phyloP scores from a whole-genome alignment of 2,797 vertebrate genomes.

The Sebastes kiyomatsui region DNA sequence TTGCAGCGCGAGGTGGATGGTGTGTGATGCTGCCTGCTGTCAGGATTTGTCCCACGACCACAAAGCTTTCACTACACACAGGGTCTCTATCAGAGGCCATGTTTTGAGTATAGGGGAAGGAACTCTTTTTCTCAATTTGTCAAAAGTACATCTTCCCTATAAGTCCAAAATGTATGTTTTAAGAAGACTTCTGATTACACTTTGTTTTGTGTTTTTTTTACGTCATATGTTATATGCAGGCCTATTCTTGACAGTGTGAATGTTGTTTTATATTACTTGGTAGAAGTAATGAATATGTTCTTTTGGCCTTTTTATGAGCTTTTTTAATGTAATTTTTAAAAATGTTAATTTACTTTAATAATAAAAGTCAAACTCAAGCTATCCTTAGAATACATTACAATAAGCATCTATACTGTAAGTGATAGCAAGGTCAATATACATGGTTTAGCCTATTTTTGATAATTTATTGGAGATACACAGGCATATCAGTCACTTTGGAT shows the following conservation, averaged over 20 bases:
- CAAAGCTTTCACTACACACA: background rate
- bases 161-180: background rate
- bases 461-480: background rate
- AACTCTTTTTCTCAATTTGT: background rate
- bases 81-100: background rate
- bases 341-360: background rate
- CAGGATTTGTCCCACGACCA: background rate
- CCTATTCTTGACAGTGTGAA: background rate
- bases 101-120: background rate
- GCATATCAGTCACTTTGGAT: background rate
- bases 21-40: conserved; percentile 1
- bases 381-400: background rate
- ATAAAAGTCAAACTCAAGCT: background rate
- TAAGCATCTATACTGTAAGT: background rate
- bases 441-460: background rate
- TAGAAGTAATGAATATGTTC: background rate
- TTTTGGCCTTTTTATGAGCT: background rate
- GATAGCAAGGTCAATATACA: background rate
- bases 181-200: background rate
- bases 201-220: background rate
- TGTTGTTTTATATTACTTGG: background rate
- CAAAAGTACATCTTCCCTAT: background rate
- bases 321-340: background rate
- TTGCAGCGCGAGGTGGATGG: background rate
- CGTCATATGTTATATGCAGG: background rate